phyloP scores from a whole-genome alignment of 2,888 invertebrate genomes.

The Brachyopa scutellaris region DNA sequence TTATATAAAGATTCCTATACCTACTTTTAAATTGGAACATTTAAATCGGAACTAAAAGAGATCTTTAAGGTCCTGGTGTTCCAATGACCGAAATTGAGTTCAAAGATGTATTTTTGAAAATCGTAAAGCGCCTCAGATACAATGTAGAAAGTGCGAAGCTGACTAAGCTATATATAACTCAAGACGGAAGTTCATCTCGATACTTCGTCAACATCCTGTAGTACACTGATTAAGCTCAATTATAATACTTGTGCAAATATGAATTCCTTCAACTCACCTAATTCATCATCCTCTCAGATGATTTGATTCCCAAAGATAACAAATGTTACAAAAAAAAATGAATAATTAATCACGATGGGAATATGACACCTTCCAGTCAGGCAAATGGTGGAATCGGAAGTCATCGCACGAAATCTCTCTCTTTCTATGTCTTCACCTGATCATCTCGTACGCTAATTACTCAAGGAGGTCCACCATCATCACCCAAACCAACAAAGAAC shows the following conservation, averaged over 20 bases:
- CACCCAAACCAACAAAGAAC: too few species aligned
- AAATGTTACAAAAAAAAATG: slow-evolving; percentile 18
- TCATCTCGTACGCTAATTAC: slow-evolving; percentile 63
- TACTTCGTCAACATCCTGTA: slow-evolving; percentile 1
- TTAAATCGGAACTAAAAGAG: too few species aligned
- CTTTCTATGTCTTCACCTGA: too few species aligned
- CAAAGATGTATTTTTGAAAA: too few species aligned
- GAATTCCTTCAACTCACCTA: slow-evolving; percentile 8
- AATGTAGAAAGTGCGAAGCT: too few species aligned
- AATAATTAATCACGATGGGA: slow-evolving; percentile 28
- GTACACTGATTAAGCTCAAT: not conserved
- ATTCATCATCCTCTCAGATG: not conserved
- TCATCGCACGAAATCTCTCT: slow-evolving; percentile 32
- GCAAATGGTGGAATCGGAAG: slow-evolving; percentile 46
- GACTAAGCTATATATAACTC: too few species aligned
- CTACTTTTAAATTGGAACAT: too few species aligned
- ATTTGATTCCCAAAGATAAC: slow-evolving; percentile 11
- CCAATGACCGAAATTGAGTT: too few species aligned
- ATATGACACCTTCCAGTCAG: not conserved
- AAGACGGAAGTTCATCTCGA: not conserved
- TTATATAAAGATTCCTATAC: too few species aligned
- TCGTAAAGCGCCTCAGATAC: too few species aligned
- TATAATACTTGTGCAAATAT: slow-evolving; percentile 4
- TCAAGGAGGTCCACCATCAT: slow-evolving; percentile 47
- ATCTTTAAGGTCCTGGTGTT: too few species aligned